Base-by-base conservation (phyloP, 2,797 vertebrate species). In the Hyperoplus immaculatus region DNA sequence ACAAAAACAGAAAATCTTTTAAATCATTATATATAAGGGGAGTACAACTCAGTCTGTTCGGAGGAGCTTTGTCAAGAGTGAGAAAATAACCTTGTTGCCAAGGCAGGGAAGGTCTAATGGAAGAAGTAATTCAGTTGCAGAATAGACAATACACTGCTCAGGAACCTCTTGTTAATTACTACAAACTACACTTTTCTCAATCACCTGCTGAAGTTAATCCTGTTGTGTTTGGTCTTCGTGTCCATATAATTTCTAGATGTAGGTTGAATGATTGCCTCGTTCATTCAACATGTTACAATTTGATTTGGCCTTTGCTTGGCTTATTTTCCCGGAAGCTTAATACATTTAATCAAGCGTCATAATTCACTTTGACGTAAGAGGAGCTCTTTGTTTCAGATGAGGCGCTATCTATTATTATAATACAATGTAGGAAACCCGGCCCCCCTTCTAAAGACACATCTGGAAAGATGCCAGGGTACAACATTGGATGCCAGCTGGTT, bases 401-500 rank as follows among this genome's bases (percentile, higher is more conserved):
- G 11, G 5, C 2, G 0, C 16, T 61, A 6, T 56, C 16, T 8
- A 13, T 42, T 13, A 49, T n/a, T 45, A 9, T 58, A 38, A 50
- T 29, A 45, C 1, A 0, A 42, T 12, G 11, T 41, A 29, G 9
- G 0, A 36, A 43, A 42, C 61, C 0, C 18, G 29, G 41, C 12
- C 10, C 29, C 29, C 29, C 29, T 29, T 29, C 3, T 29, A 29
- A 29, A 29, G 29, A 29, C 29, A 29, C 29, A 29, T 29, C 29
- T 77, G 78, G 76, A 80, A 2, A 63, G 18, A 38, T 59, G 66
- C 76, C 69, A 81, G 59, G 16, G 11, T 29, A 68, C 43, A 49
- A 41, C 46, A n/a, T n/a, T 4, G 53, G 41, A 67, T 69, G 76
- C 69, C 69, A 82, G 65, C 50, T 46, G 57, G 68, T 49, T 67